These are phyloP conservation scores for Liodrosophila aerea DNA, from an alignment of 2,888 invertebrate genomes.

Conservation along the genomic window DNA sequence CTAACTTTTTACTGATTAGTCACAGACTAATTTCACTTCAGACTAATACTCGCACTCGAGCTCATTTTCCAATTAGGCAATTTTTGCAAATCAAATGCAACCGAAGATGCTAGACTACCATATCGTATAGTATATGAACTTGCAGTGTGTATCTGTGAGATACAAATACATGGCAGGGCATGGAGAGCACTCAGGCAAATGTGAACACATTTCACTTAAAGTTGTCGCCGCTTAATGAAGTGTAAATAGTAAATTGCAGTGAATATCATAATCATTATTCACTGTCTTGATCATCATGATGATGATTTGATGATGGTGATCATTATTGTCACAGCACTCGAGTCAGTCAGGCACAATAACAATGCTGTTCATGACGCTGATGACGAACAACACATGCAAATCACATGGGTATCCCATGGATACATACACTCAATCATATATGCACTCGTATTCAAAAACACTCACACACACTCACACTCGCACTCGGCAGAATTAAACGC, in stretches of 20 bases:
- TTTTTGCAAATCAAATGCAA: conserved; percentile 31
- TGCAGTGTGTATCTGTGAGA: conserved; percentile 12
- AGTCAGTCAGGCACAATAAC: conserved; percentile 31
- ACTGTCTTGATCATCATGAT: conserved; percentile 18
- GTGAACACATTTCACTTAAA: conserved; percentile 77
- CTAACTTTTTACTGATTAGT: conserved; percentile 18
- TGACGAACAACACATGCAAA: conserved; percentile 74
- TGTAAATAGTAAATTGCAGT: conserved; percentile 77
- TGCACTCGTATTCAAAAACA: conserved; percentile 5
- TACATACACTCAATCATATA: conserved; percentile 12
- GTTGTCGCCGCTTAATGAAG: conserved; percentile 75
- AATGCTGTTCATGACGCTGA: conserved; percentile 57
- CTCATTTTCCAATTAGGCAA: conserved; percentile 58
- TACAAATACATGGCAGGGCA: conserved; percentile 1
- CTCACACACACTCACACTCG: not conserved
- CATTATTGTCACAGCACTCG: conserved; percentile 38
- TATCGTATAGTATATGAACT: no score
- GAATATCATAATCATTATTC: conserved; percentile 54
- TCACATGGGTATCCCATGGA: conserved; percentile 67
- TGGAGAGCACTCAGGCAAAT: conserved; percentile 55
- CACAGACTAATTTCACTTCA: conserved; percentile 21
- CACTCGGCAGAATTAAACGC: conserved; percentile 39
- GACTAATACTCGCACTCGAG: conserved; percentile 36
- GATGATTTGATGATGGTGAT: conserved; percentile 15
- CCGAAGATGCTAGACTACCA: conserved; percentile 18